Percentiles rank a stretch among this genome's conserved stretches.
These are phyloP conservation scores for Telmatochromis sp. DNA, from an alignment of 2,113 vertebrate species.

Conservation along the genomic window DNA sequence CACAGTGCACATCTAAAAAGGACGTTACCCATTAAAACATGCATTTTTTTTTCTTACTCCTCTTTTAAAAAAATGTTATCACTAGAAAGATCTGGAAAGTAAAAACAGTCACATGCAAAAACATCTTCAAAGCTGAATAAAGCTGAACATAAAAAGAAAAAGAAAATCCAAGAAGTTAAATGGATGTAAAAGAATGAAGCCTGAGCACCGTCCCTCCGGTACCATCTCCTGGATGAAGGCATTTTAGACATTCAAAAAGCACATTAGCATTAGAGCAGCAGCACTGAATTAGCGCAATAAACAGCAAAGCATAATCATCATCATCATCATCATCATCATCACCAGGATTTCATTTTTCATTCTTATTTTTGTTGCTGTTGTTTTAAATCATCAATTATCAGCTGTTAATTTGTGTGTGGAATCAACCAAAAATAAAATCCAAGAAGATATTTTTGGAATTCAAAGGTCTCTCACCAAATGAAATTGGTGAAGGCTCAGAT, in stretches of 20 bases:
- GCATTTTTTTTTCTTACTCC: neutral
- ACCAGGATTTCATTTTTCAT: conserved; percentile 33
- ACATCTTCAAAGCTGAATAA: neutral
- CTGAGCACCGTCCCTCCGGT: neutral
- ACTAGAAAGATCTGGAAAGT: neutral
- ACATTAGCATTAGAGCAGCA: conserved; percentile 48
- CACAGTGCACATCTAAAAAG: neutral
- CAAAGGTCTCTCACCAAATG: conserved; percentile 79
- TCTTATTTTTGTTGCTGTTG: neutral
- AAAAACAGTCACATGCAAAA: neutral
- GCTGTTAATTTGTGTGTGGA: conserved; percentile 51
- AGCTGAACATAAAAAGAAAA: neutral
- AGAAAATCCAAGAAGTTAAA: neutral
- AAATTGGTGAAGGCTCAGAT: conserved; percentile 79
- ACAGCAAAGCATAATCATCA: conserved; percentile 46
- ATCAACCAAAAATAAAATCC: conserved; percentile 55
- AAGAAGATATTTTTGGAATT: conserved; percentile 70
- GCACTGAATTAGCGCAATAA: conserved; percentile 45
- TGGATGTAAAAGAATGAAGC: neutral
- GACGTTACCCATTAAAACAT: neutral
- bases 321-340: conserved; percentile 19
- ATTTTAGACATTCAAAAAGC: conserved; percentile 24
- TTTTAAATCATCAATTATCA: conserved; percentile 41
- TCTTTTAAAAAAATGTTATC: neutral
- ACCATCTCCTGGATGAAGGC: neutral